A percentile compares a stretch with the other conserved stretches of the same genome.
Evolutionary conservation across 2,888 invertebrate species (phyloP).

Genomic region (Coelogynopora nodosa): DNA sequence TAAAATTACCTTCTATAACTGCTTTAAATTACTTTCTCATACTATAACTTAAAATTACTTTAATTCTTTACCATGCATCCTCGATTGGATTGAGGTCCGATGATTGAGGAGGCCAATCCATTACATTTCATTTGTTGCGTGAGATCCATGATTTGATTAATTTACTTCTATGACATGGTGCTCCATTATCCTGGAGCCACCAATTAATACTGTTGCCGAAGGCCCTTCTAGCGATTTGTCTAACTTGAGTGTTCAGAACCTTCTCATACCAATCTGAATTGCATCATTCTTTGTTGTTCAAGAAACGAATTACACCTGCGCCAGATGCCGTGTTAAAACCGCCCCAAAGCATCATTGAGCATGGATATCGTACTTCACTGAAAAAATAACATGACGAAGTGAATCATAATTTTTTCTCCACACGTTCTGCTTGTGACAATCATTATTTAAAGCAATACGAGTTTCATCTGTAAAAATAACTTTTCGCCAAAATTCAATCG

Average conservation of each 20-base stretch:
- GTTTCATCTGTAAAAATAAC: not conserved
- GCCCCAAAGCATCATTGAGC: too few species aligned
- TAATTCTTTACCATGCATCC: not conserved
- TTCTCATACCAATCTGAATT: too few species aligned
- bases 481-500: constrained; percentile 13
- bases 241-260: not conserved
- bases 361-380: too few species aligned
- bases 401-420: too few species aligned
- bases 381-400: too few species aligned
- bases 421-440: not conserved
- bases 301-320: too few species aligned
- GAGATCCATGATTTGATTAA: not conserved
- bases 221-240: not conserved
- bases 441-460: not conserved
- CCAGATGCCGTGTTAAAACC: too few species aligned
- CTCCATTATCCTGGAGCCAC: constrained; percentile 12
- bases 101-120: constrained; percentile 9
- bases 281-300: too few species aligned
- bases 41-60: too few species aligned
- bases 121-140: not conserved
- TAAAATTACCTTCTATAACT: too few species aligned
- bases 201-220: not conserved
- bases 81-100: not conserved
- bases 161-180: constrained; percentile 16
- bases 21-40: too few species aligned